Percentiles rank a stretch among this genome's conserved stretches.
Conservation (phyloP, 1,140 invertebrate species). For the Brachionus calyciflorus region DNA sequence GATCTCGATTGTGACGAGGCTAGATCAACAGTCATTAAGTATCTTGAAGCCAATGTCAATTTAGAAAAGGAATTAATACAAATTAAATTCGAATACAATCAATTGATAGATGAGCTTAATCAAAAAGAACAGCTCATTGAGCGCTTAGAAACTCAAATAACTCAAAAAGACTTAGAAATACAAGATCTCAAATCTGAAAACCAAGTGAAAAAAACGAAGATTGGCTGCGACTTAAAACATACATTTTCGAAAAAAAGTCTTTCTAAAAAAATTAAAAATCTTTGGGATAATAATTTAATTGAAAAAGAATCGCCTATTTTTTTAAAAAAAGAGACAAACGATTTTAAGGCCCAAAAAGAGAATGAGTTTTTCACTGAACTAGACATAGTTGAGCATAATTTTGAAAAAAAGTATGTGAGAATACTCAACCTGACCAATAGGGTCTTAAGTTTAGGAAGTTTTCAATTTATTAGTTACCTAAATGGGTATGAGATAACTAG, state of each 20-base stretch:
- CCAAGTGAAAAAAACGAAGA: no score
- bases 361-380: neutral
- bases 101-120: neutral
- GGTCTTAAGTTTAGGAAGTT: neutral
- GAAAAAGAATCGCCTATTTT: neutral
- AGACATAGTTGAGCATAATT: conserved; percentile 5
- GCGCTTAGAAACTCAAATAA: neutral
- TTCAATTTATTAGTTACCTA: conserved; percentile 3
- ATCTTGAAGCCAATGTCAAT: neutral
- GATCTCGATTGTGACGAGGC: neutral
- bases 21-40: neutral
- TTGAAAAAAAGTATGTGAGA: neutral
- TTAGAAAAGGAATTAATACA: neutral
- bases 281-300: no score
- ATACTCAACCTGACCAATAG: neutral
- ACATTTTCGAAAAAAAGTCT: no score
- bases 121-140: neutral
- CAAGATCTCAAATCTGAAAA: no score
- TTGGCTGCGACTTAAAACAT: no score
- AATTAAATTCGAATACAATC: neutral
- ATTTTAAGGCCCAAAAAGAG: neutral
- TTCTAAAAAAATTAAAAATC: no score
- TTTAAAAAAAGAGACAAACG: neutral
- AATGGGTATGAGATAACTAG: neutral
- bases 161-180: neutral